Evolutionary conservation across 2,113 vertebrate genomes (phyloP), one percentile per base, ranked within the genome.

Genomic region (Crocuta crocuta): DNA sequence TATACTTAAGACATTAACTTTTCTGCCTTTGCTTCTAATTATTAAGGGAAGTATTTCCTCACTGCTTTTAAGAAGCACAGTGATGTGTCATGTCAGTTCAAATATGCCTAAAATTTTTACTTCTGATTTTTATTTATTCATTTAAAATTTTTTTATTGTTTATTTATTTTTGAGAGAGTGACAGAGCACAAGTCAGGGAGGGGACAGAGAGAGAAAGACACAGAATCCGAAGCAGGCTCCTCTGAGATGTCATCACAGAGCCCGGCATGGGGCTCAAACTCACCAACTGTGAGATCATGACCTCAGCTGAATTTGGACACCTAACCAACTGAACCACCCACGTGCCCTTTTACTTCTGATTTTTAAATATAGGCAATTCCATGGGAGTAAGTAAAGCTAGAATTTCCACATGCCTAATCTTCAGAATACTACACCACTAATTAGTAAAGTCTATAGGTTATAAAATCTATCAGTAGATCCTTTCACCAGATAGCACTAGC

Each of bases 1-100:
- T 63, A 82, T 23, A 91, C 15, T 93, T 5, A n/a, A 45, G 68
- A 70, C 31, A 70, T 55, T 82, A 86, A 70, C 39, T 26, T 90
- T 95, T 76, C 21, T 55, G 45, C 6, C 15, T 26, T 71, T 81
- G 39, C 50, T 90, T 12, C 2, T 21, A 93, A 68, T 93, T 95
- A 96, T 31, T 96, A 89, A 66, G 70, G 33, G 45, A 90, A 87
- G 76, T 53, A 70, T 68, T 94, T 80, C 48, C 48, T 79, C 24
- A 80, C 21, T 65, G 35, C 45, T 96, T 81, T 89, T 65, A 35
- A 94, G 66, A 96, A 73, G 58, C 26, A 88, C 53, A 94, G 1
- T 48, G 35, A 71, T 8, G 71, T 39, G 63, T 12, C 39, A 73
- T 35, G 55, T 73, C 16, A 92, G 53, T 85, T 89, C 85, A 82